These are phyloP conservation scores for Caenorhabditis sulstoni DNA, from an alignment of 2,888 invertebrate genomes.

Conservation along the genomic window DNA sequence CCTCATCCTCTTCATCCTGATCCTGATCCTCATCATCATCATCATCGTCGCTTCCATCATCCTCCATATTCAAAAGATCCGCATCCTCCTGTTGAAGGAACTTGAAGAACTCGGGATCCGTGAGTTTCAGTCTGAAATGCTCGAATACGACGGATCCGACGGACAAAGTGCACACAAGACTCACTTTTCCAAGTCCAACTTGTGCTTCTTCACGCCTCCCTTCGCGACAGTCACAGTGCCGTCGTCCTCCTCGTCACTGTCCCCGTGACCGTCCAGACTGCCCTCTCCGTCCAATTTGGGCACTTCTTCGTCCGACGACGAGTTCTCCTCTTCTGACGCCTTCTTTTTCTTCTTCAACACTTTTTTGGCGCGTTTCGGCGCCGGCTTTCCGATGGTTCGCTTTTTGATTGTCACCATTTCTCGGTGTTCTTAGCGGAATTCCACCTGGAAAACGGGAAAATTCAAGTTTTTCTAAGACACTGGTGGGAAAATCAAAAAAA, in stretches of 20 bases:
- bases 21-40: constrained; percentile 59
- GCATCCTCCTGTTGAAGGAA: constrained; percentile 77
- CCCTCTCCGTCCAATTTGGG: constrained; percentile 37
- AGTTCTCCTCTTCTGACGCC: constrained; percentile 12
- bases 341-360: constrained; percentile 11
- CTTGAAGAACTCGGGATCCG: constrained; percentile 76
- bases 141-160: not conserved
- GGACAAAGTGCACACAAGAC: not conserved
- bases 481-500: too few species aligned
- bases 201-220: constrained; percentile 60
- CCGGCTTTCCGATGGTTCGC: not conserved
- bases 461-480: too few species aligned
- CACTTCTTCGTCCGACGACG: constrained; percentile 19
- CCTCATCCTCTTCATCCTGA: constrained; percentile 35
- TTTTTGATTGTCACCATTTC: not conserved
- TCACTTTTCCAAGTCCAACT: constrained; percentile 61
- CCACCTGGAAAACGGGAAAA: too few species aligned
- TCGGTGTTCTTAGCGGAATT: too few species aligned
- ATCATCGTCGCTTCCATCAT: constrained; percentile 63
- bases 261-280: constrained; percentile 34
- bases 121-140: constrained; percentile 59
- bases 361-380: too few species aligned
- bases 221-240: constrained; percentile 41
- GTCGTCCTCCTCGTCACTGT: constrained; percentile 41
- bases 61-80: constrained; percentile 75